Evolutionary conservation across 1,140 invertebrate species (phyloP), one percentile per base, ranked within the genome.

Genomic region (Himalopsyche phryganea): DNA sequence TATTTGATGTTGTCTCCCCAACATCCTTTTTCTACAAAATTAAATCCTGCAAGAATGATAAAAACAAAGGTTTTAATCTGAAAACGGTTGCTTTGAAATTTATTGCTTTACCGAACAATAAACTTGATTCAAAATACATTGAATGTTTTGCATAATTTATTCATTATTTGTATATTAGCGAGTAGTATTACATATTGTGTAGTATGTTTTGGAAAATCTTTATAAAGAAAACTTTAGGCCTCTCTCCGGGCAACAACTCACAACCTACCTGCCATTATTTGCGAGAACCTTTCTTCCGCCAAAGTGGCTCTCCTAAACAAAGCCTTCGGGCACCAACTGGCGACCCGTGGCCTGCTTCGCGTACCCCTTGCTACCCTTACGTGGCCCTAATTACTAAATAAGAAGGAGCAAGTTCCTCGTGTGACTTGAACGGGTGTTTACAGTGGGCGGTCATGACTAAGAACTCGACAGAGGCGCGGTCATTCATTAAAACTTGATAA

Each of bases 401-500:
- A 57, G 59, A 44, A 54, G 48, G 49, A 19, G 38, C 49, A 47
- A 53, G 45, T 57, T 50, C 42, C 35, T 49, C 18, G 20, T 48
- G 9, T 17, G 49, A 13, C 40, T 45, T 35, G 48, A 23, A 42
- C 42, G 17, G 15, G 33, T 20, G 36, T 42, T 50, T 46, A 49
- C 40, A 40, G 46, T 28, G 28, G 58, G 50, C 28, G 41, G 50
- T 15, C 20, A 14, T 28, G 47, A 15, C 33, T 35, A 49, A 36
- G 50, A 53, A 58, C 54, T 58, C 20, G 10, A 23, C 33, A 28
- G 23, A 28, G 23, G 57, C 35, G 42, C 49, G 60, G 60, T 51
- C 60, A 62, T 62, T 62, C 60, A 62, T 62, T 62, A 62, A 62
- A 62, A 62, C 60, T 62, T 58, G 50, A 62, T 52, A 62, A 61